Conservation (phyloP, 92 coral and sea anemone genomes). For the Epizoanthus illoricatus region DNA sequence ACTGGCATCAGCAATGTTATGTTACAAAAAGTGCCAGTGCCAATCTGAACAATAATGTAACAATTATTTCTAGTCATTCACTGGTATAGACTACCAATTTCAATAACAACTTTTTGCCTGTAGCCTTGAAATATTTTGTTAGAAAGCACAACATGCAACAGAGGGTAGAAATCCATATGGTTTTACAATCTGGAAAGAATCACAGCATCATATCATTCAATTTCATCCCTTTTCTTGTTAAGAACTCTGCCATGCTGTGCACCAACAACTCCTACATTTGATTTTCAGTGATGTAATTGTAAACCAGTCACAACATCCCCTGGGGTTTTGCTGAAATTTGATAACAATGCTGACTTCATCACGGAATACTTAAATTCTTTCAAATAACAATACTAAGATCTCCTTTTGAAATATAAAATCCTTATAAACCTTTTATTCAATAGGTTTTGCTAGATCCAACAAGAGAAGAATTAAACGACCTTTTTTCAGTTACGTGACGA, state of each 20-base stretch:
- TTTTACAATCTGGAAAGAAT: background rate
- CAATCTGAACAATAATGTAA: background rate
- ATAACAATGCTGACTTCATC: slow-evolving; percentile 38
- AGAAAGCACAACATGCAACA: background rate
- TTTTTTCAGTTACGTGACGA: slow-evolving; percentile 33
- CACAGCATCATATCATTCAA: slow-evolving; percentile 4
- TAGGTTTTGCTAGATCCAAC: background rate
- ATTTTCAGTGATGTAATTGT: slow-evolving; percentile 19
- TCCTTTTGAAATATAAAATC: background rate
- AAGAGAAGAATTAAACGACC: background rate
- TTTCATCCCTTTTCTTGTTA: slow-evolving; percentile 11
- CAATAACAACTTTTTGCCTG: background rate
- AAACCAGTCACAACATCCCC: slow-evolving; percentile 40
- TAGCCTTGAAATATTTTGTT: background rate
- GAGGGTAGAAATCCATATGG: background rate
- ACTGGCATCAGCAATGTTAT: background rate
- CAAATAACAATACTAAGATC: background rate
- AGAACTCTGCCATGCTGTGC: slow-evolving; percentile 29
- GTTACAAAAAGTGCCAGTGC: background rate
- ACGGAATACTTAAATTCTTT: slow-evolving; percentile 18
- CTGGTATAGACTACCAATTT: background rate
- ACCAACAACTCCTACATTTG: slow-evolving; percentile 8
- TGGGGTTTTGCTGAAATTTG: slow-evolving; percentile 17
- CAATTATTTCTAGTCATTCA: too few species aligned
- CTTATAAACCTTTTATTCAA: background rate